phyloP scores from a whole-genome alignment of 1,140 invertebrate species.

The Anthonomus grandis region DNA sequence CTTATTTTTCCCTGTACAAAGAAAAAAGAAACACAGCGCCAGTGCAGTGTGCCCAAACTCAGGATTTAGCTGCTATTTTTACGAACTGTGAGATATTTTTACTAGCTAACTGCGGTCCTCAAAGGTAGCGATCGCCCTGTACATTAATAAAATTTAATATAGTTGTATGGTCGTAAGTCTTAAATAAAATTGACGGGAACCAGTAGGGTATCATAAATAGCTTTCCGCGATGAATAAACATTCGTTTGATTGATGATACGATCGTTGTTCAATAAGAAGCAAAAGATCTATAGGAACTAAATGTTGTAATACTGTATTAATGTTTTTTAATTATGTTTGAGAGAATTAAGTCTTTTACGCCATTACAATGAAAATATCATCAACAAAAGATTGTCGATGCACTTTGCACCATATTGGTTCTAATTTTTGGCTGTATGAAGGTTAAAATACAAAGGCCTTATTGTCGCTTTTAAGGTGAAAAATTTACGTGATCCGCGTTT shows the following conservation, averaged over 20 bases:
- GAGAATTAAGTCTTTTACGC: too few relatives aligned
- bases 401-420: conserved; percentile 26
- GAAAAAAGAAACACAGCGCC: conserved; percentile 36
- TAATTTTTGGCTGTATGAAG: conserved; percentile 27
- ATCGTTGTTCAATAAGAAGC: too few relatives aligned
- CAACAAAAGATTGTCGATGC: background rate
- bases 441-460: conserved; percentile 9
- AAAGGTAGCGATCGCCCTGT: conserved; percentile 35
- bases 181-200: conserved; percentile 20
- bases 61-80: conserved; percentile 48
- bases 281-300: too few relatives aligned
- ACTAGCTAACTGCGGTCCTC: conserved; percentile 42
- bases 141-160: conserved; percentile 37
- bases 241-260: too few relatives aligned
- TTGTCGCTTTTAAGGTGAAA: background rate
- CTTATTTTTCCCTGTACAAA: conserved; percentile 26
- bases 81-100: conserved; percentile 50
- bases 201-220: conserved; percentile 27
- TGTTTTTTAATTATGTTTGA: too few relatives aligned
- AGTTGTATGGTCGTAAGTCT: conserved; percentile 28
- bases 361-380: too few relatives aligned
- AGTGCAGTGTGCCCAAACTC: conserved; percentile 44
- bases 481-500: background rate
- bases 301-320: too few relatives aligned
- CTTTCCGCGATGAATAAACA: background rate